A percentile compares a stretch with the other conserved stretches of the same genome.
Evolutionary conservation across 2,797 vertebrate genomes (phyloP).

Genomic region (Notolabrus celidotus): DNA sequence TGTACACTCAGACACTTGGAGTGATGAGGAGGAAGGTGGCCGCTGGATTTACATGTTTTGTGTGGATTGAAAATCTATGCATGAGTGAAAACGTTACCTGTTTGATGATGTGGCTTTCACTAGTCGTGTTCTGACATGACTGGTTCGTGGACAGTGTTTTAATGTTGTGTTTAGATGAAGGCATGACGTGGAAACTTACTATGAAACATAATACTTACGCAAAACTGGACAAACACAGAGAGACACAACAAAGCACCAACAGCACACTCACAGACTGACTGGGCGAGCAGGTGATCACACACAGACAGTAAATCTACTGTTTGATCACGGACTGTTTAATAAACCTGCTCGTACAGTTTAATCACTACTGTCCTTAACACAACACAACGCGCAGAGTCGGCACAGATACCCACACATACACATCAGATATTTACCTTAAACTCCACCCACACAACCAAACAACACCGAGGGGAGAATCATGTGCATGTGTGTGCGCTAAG

Average conservation of each 20-base stretch:
- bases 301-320: constrained; percentile 6
- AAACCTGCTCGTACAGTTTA: constrained; percentile 15
- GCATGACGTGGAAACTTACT: no score
- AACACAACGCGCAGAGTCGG: constrained; percentile 10
- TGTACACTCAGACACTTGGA: not conserved
- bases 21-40: no score
- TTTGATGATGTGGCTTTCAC: no score
- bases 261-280: constrained; percentile 32
- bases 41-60: no score
- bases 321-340: no score
- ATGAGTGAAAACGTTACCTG: no score
- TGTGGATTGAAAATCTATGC: not conserved
- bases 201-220: no score
- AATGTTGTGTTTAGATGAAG: no score
- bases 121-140: no score
- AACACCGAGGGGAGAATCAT: constrained; percentile 26
- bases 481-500: constrained; percentile 58
- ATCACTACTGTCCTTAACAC: constrained; percentile 41
- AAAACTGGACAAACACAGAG: no score
- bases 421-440: constrained; percentile 38
- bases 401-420: constrained; percentile 60
- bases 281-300: constrained; percentile 38
- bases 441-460: constrained; percentile 33
- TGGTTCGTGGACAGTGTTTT: no score
- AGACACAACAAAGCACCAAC: not conserved